phyloP scores from a whole-genome alignment of 2,113 vertebrate genomes.

The Eptesicus fuscus region DNA sequence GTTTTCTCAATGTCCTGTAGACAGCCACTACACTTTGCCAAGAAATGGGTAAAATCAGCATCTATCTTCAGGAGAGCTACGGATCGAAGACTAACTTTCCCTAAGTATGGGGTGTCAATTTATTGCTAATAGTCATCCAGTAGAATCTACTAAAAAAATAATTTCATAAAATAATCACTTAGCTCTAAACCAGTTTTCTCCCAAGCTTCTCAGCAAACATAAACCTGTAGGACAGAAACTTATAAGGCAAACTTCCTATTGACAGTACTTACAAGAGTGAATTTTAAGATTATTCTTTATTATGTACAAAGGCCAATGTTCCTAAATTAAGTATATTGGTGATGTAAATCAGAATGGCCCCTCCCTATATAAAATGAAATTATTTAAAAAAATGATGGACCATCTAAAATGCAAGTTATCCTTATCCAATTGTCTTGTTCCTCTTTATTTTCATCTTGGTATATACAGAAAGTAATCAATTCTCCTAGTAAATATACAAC shows the following conservation, averaged over 20 bases:
- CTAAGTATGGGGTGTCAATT: neutral
- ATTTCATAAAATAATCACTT: neutral
- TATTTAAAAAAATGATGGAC: conserved; percentile 19
- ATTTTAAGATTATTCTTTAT: conserved; percentile 6
- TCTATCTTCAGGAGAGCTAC: neutral
- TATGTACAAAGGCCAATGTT: neutral
- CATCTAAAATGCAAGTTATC: neutral
- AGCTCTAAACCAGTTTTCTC: neutral
- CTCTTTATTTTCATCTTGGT: neutral
- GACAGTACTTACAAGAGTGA: neutral
- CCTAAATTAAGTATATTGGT: neutral
- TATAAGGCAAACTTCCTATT: neutral
- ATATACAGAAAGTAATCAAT: neutral
- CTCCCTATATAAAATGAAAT: neutral
- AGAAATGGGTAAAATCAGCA: neutral
- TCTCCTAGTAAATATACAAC: neutral
- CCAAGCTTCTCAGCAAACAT: neutral
- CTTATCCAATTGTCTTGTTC: neutral
- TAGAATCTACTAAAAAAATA: conserved; percentile 1
- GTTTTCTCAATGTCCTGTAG: neutral
- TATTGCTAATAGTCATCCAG: neutral
- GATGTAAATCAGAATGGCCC: neutral
- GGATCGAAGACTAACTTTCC: conserved; percentile 13
- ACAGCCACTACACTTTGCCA: neutral
- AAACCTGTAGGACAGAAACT: neutral